phyloP scores from a whole-genome alignment of 1,140 invertebrate species.

The Octopus sinensis region DNA sequence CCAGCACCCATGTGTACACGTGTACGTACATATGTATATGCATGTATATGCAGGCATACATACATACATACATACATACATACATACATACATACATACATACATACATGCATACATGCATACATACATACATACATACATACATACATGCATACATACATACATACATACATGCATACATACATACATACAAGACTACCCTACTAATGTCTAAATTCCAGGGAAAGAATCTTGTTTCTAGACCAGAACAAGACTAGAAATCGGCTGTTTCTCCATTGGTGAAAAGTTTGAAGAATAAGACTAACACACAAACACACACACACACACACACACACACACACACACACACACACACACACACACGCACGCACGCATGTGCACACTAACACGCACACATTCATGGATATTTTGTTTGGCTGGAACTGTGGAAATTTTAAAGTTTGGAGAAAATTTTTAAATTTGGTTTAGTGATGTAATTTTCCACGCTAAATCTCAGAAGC shows the following conservation, averaged over 20 bases:
- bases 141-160: background rate
- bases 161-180: constrained; percentile 12
- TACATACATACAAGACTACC: background rate
- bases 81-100: constrained; percentile 13
- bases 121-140: constrained; percentile 9
- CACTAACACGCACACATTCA: background rate
- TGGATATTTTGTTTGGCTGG: background rate
- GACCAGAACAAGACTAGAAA: background rate
- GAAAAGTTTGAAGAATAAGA: background rate
- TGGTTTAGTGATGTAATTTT: too few relatives aligned
- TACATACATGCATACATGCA: constrained; percentile 6
- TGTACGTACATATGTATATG: background rate
- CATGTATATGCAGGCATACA: background rate
- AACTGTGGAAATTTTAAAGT: background rate
- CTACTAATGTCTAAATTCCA: background rate
- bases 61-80: constrained; percentile 14
- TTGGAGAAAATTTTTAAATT: too few relatives aligned
- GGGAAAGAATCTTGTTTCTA: background rate
- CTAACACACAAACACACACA: background rate
- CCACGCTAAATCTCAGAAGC: too few relatives aligned
- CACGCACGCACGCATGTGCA: background rate
- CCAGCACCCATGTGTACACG: too few relatives aligned
- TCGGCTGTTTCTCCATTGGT: background rate
- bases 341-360: background rate
- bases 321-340: background rate